Evolutionary conservation across 1,140 invertebrate genomes (phyloP), one percentile per base, ranked within the genome.

Genomic region (Akabosia matsudoensis): DNA sequence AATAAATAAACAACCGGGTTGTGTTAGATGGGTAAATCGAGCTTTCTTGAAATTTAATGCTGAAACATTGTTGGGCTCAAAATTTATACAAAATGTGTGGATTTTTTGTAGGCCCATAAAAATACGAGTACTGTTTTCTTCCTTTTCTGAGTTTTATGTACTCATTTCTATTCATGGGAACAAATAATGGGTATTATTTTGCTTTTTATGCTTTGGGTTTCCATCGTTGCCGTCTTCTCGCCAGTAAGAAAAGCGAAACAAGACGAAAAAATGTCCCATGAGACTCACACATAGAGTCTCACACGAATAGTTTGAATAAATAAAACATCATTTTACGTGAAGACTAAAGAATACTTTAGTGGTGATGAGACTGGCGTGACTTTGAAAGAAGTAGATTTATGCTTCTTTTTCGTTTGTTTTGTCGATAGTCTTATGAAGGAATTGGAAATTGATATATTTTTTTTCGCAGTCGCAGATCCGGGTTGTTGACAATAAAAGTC

Each of bases 141-240:
- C 54, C 37, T 67, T 31, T 67, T 67, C 22, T 30, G 26, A 67
- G 61, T 67, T 67, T 67, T 67, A 67, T 67, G 61, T 22, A 67
- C 61, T 67, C 61, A 67, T 67, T 67, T 67, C 61, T 67, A 67
- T 67, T 67, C 61, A 67, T 67, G 61, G 61, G 30, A 30, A 67
- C 61, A 67, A 67, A 67, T 67, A 67, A 67, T 67, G 61, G 61
- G 61, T 30, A 67, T 31, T 67, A 67, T 31, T n/a, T 67, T 67
- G 10, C 61, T n/a, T 67, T 67, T 67, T n/a, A 67, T 67, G 4
- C 30, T n/a, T n/a, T n/a, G 24, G 61, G 7, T 31, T 67, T 31
- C 31, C 61, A 56, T 56, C 54, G 4, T 67, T 67, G 61, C 31
- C 61, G 3, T 31, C 10, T 28, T 67, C 13, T 28, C 18, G 37